Conservation (phyloP, 2,888 invertebrate genomes). For the Phasia obesa region DNA sequence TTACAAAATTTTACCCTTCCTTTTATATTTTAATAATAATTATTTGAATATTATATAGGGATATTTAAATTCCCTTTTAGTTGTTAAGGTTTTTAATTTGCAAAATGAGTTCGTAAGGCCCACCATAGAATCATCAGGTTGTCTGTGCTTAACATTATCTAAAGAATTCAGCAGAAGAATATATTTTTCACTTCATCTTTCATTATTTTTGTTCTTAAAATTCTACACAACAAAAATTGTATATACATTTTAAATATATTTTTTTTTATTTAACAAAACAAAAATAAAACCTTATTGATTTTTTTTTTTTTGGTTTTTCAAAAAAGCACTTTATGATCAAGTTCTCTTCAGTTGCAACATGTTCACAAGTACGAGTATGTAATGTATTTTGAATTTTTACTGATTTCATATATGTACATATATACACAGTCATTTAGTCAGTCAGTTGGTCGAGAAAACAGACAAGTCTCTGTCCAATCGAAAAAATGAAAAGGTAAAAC, state of each 20-base stretch:
- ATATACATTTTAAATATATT: slow-evolving; percentile 19
- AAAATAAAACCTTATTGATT: slow-evolving; percentile 50
- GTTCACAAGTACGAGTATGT: slow-evolving; percentile 33
- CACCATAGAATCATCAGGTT: background rate
- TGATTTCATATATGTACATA: slow-evolving; percentile 46
- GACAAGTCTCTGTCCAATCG: slow-evolving; percentile 18
- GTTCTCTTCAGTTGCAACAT: slow-evolving; percentile 56
- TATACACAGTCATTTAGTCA: slow-evolving; percentile 49
- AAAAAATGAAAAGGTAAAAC: slow-evolving; percentile 28
- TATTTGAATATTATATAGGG: too few species aligned
- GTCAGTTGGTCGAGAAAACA: slow-evolving; percentile 47
- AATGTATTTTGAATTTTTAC: slow-evolving; percentile 56
- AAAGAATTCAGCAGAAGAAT: slow-evolving; percentile 49
- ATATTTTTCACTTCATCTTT: slow-evolving; percentile 36
- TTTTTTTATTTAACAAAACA: slow-evolving; percentile 11
- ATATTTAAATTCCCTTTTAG: too few species aligned
- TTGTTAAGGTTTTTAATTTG: too few species aligned
- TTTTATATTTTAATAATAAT: too few species aligned
- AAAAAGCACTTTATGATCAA: slow-evolving; percentile 56
- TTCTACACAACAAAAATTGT: slow-evolving; percentile 58
- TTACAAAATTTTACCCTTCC: too few species aligned
- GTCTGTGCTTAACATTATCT: background rate
- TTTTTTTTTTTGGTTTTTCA: slow-evolving; percentile 53
- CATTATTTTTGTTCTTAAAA: slow-evolving; percentile 35
- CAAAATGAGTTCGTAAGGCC: background rate